These are phyloP conservation scores for Mesochorus sp. DNA, from an alignment of 2,888 invertebrate species.

Conservation along the genomic window DNA sequence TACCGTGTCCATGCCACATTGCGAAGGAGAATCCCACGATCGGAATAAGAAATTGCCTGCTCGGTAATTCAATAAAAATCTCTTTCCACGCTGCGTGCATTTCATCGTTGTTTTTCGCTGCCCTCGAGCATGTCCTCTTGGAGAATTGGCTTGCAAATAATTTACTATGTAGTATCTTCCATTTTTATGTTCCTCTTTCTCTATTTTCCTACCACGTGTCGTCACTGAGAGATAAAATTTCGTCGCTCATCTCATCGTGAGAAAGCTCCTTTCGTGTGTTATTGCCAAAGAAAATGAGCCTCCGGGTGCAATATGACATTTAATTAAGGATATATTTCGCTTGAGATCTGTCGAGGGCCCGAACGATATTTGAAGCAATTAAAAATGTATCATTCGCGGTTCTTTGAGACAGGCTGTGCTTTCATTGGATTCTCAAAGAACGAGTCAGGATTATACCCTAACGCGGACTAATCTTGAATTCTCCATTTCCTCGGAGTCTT, in stretches of 20 bases:
- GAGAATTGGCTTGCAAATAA: constrained; percentile 24
- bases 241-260: too few relatives aligned
- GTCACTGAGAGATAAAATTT: constrained; percentile 15
- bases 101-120: constrained; percentile 10
- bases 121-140: constrained; percentile 28
- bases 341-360: constrained; percentile 69
- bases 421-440: constrained; percentile 45
- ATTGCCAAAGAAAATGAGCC: constrained; percentile 63
- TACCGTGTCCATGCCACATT: constrained; percentile 10
- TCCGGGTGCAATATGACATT: constrained; percentile 78
- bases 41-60: constrained; percentile 53
- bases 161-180: not conserved
- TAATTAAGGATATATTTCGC: constrained; percentile 76
- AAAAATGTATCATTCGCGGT: constrained; percentile 81
- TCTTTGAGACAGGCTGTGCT: constrained; percentile 77
- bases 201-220: not conserved
- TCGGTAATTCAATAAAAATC: constrained; percentile 52
- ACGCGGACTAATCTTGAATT: constrained; percentile 52
- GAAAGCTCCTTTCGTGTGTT: constrained; percentile 34
- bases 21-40: constrained; percentile 61
- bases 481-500: constrained; percentile 46
- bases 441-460: constrained; percentile 12
- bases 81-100: constrained; percentile 2
- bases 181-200: not conserved
- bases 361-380: constrained; percentile 81